phyloP scores from a whole-genome alignment of 2,888 invertebrate species.

The Shargacucullia verbasci region DNA sequence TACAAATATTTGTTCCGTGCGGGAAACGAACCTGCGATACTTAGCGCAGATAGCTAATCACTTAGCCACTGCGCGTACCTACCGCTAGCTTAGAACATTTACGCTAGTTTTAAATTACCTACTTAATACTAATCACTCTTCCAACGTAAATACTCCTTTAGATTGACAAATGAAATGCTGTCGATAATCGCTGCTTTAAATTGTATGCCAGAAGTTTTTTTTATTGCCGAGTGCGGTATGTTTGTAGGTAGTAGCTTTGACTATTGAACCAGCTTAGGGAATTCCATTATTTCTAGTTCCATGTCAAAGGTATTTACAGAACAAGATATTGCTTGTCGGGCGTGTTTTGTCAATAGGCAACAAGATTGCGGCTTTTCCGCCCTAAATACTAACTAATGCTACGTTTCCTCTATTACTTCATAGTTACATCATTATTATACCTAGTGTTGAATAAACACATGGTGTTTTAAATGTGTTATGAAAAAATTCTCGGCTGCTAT shows the following conservation, averaged over 20 bases:
- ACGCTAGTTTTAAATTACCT: no score
- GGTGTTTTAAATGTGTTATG: not conserved
- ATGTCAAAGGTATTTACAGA: conserved; percentile 59
- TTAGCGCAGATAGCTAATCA: no score
- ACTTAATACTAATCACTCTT: no score
- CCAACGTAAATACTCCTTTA: no score
- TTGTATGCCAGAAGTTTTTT: conserved; percentile 4
- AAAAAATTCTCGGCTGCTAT: not conserved
- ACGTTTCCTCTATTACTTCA: conserved; percentile 35
- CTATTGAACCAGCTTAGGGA: not conserved
- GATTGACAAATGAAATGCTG: no score
- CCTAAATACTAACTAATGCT: conserved; percentile 54
- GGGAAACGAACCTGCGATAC: no score
- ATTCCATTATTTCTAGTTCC: conserved; percentile 47
- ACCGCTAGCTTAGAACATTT: no score
- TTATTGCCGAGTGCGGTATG: conserved; percentile 15
- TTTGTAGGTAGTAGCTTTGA: conserved; percentile 19
- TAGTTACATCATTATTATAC: conserved; percentile 14
- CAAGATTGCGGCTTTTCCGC: conserved; percentile 63
- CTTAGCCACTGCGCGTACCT: no score
- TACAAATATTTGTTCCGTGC: no score
- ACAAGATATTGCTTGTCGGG: conserved; percentile 66
- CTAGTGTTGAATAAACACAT: conserved; percentile 7
- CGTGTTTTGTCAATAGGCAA: conserved; percentile 69
- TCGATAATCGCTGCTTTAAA: not conserved